phyloP scores from a whole-genome alignment of 2,888 invertebrate species.

The Spatulosminthurus flaviceps region DNA sequence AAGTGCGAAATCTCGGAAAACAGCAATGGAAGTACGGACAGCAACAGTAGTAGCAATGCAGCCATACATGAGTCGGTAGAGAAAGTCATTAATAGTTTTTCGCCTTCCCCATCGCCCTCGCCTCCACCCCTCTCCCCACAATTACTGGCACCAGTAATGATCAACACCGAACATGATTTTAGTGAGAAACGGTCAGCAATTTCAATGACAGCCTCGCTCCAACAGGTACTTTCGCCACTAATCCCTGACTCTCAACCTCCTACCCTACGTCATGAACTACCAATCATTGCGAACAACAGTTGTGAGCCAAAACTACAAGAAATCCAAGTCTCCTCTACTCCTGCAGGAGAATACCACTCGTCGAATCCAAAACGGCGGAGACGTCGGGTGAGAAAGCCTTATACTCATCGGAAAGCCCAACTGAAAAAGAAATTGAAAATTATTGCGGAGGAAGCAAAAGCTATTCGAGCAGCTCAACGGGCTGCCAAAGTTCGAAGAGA shows the following conservation, averaged over 20 bases:
- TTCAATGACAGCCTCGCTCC: background rate
- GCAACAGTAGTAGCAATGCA: conserved; percentile 30
- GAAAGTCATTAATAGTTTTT: conserved; percentile 46
- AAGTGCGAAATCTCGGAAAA: conserved; percentile 34
- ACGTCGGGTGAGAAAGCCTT: conserved; percentile 35
- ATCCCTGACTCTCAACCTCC: background rate
- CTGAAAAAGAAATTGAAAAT: conserved; percentile 36
- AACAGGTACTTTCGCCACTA: conserved; percentile 24
- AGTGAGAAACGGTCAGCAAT: background rate
- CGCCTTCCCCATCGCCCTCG: conserved; percentile 48
- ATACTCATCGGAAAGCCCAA: conserved; percentile 37
- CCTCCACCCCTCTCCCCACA: conserved; percentile 51
- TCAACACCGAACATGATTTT: background rate
- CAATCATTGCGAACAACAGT: background rate
- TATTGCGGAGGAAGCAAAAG: conserved; percentile 5
- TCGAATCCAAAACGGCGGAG: conserved; percentile 26
- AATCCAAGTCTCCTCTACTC: conserved; percentile 33
- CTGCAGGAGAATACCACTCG: background rate
- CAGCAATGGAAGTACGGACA: conserved; percentile 42
- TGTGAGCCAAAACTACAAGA: conserved; percentile 24
- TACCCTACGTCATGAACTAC: background rate
- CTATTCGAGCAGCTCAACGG: conserved; percentile 19
- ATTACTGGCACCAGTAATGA: background rate
- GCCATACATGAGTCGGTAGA: conserved; percentile 42
- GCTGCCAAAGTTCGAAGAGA: background rate